Percentiles rank a stretch among this genome's conserved stretches.
Conservation (phyloP, 92 coral and sea anemone genomes). For the Porites evermanni region DNA sequence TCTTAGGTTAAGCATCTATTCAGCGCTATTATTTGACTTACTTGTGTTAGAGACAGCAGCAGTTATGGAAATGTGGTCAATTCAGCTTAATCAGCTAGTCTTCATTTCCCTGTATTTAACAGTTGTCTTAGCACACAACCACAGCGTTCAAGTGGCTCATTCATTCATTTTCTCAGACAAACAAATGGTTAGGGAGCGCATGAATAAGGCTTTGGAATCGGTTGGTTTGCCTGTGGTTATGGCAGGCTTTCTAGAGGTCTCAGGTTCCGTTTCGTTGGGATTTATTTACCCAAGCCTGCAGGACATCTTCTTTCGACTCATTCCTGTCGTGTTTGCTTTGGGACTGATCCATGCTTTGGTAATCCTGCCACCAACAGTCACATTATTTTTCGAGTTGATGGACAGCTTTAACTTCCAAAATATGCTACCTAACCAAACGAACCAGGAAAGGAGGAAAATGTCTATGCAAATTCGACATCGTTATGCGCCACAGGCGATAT, state of each 20-base stretch:
- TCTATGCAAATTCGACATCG: neutral
- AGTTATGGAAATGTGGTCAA: conserved; percentile 4
- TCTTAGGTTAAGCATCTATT: conserved; percentile 2
- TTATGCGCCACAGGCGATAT: neutral
- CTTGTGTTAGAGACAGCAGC: conserved; percentile 38
- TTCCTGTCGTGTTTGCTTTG: conserved; percentile 57
- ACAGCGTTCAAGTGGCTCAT: conserved; percentile 33
- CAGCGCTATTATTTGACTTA: conserved; percentile 17
- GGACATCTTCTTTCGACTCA: conserved; percentile 50
- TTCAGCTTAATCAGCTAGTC: conserved; percentile 37
- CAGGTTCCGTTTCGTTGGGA: conserved; percentile 72
- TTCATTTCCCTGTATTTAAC: conserved; percentile 17
- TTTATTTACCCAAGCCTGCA: conserved; percentile 61
- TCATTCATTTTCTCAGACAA: conserved; percentile 12
- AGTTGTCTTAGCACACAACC: conserved; percentile 21
- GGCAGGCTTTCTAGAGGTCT: conserved; percentile 30
- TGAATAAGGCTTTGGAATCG: conserved; percentile 29
- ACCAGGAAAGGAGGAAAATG: neutral
- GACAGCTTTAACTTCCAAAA: neutral
- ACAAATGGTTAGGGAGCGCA: neutral
- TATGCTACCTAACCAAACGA: neutral
- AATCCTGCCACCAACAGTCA: conserved; percentile 46
- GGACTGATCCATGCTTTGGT: conserved; percentile 65
- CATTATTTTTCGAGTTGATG: neutral
- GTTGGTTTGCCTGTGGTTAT: conserved; percentile 48